Evolutionary conservation across 2,888 invertebrate genomes (phyloP).

Genomic region (Heliothis peltigera): DNA sequence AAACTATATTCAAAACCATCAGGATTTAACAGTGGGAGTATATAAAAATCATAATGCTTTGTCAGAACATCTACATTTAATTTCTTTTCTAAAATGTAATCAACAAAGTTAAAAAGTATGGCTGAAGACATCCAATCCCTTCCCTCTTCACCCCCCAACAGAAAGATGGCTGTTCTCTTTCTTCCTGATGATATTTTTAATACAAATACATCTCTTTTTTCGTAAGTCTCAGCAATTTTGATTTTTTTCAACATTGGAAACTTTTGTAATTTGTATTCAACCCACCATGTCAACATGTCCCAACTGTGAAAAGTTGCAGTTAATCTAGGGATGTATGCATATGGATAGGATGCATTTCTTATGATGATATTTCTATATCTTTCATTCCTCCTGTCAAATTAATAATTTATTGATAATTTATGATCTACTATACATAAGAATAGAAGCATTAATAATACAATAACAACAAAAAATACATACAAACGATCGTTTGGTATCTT

Average conservation of each 20-base stretch:
- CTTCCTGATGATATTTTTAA: slow-evolving; percentile 71
- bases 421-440: background rate
- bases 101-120: slow-evolving; percentile 73
- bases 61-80: slow-evolving; percentile 56
- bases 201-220: slow-evolving; percentile 74
- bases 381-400: slow-evolving; percentile 27
- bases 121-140: slow-evolving; percentile 80
- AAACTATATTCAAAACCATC: slow-evolving; percentile 82
- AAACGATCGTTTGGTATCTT: slow-evolving; percentile 51
- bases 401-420: background rate
- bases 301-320: slow-evolving; percentile 65
- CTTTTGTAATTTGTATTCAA: slow-evolving; percentile 60
- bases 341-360: background rate
- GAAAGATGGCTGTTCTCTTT: slow-evolving; percentile 72
- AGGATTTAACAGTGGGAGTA: slow-evolving; percentile 82
- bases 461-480: slow-evolving; percentile 58
- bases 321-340: slow-evolving; percentile 26
- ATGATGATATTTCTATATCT: background rate
- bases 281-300: slow-evolving; percentile 67
- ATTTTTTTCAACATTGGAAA: slow-evolving; percentile 66
- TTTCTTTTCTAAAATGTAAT: slow-evolving; percentile 63
- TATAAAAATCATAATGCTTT: slow-evolving; percentile 75
- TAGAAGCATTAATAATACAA: too few relatives aligned
- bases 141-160: slow-evolving; percentile 82
- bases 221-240: slow-evolving; percentile 74